These are phyloP conservation scores for Drosophila repletoides DNA, from an alignment of 1,140 invertebrate genomes.

Conservation along the genomic window DNA sequence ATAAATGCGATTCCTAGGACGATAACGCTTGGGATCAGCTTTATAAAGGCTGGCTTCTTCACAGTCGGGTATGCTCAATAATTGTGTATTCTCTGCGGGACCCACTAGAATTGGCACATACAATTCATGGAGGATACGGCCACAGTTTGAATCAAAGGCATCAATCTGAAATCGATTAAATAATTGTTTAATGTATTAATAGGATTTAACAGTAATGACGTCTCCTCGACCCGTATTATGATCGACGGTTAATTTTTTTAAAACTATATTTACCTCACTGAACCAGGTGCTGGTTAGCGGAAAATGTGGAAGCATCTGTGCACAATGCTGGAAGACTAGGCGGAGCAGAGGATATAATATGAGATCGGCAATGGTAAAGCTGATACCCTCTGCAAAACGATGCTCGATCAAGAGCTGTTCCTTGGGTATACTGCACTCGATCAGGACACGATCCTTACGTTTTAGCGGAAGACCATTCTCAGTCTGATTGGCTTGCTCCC, in stretches of 20 bases:
- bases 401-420: slow-evolving; percentile 86
- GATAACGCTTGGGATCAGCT: slow-evolving; percentile 89
- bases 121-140: slow-evolving; percentile 51
- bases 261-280: slow-evolving; percentile 64
- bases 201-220: too few relatives aligned
- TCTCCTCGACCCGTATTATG: too few relatives aligned
- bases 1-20: slow-evolving; percentile 87
- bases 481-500: slow-evolving; percentile 81
- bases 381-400: slow-evolving; percentile 91
- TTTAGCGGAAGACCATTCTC: slow-evolving; percentile 48
- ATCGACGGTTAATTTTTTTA: too few relatives aligned
- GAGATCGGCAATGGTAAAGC: slow-evolving; percentile 92
- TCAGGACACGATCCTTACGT: slow-evolving; percentile 61
- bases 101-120: slow-evolving; percentile 29
- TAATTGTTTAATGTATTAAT: background rate
- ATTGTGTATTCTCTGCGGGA: slow-evolving; percentile 9
- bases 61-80: slow-evolving; percentile 63
- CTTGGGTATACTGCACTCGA: slow-evolving; percentile 82
- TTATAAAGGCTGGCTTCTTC: slow-evolving; percentile 87
- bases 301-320: slow-evolving; percentile 83
- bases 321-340: slow-evolving; percentile 85
- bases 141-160: slow-evolving; percentile 49
- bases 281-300: slow-evolving; percentile 89
- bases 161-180: slow-evolving; percentile 52
- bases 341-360: slow-evolving; percentile 89